Base-by-base conservation (phyloP, 1,140 invertebrate genomes). In the Cheumatopsyche charites region DNA sequence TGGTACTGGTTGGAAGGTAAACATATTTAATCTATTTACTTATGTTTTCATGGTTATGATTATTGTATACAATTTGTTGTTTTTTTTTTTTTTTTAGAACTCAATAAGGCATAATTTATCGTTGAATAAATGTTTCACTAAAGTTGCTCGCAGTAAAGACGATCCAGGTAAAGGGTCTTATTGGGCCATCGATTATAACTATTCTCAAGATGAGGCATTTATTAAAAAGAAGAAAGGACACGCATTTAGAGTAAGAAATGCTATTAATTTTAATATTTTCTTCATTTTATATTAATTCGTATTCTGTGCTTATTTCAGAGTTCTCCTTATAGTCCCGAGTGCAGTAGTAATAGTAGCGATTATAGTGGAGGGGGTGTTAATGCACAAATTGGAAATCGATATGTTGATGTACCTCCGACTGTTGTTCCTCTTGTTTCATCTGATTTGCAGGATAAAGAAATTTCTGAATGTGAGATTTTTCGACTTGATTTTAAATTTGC, bases 61-160 rank as follows among this genome's bases (percentile, higher is more conserved):
- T 55, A 55, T 55, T 25, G 9, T 13, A 36, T 67, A 25, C n/a
- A n/a, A n/a, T n/a, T n/a, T n/a, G n/a, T n/a, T n/a, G n/a, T n/a
- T 36, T 26, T 49, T 65, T 42, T 58, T 67, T 36, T 77, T 47
- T 58, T 82, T 83, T 7, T 86, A 96, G 94, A 97, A 97, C 79
- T 97, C 94, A 1, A 97, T 97, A 78, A 86, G 95, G 49, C 95
- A 96, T 84, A 97, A 97, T 78, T 81, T 97, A 55, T 96, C 93
- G 0, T 84, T 96, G 63, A 96, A 97, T 85, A 96, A 96, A 79
- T 96, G 94, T 79, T 91, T 91, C 79, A 85, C 88, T 73, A 89
- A 88, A 78, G 86, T 89, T 68, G 85, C 88, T 7, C 81, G 88
- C 52, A 86, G 86, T 66, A 88, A 88, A 78, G 87, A 89, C 74